These are phyloP conservation scores for Vidua macroura DNA, from an alignment of 2,113 vertebrate species.

Conservation along the genomic window DNA sequence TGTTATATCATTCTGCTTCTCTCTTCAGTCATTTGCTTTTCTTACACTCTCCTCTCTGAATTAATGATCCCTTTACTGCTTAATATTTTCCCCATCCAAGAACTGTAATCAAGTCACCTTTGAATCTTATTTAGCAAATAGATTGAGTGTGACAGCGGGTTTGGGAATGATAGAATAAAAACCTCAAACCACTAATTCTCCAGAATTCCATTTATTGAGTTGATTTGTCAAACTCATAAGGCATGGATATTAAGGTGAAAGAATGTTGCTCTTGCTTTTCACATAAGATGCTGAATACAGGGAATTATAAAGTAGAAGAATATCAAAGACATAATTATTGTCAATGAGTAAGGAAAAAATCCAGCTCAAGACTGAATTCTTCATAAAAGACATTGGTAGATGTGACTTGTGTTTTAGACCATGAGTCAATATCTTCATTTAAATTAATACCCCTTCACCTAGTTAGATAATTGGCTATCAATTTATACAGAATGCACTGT, in stretches of 20 bases:
- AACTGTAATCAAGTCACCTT: neutral
- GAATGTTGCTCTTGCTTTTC: neutral
- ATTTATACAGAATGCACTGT: neutral
- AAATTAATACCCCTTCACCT: neutral
- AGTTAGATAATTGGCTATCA: neutral
- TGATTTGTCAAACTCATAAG: neutral
- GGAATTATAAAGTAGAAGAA: neutral
- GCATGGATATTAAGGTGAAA: neutral
- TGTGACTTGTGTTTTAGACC: neutral
- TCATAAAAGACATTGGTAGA: neutral
- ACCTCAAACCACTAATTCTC: neutral
- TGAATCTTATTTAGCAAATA: neutral
- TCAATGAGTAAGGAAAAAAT: neutral
- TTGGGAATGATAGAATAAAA: neutral
- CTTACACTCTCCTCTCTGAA: neutral
- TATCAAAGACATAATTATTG: neutral
- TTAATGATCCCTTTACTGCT: neutral
- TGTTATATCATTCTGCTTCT: neutral
- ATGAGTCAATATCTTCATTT: neutral
- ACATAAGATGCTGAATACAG: neutral
- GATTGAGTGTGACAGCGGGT: neutral
- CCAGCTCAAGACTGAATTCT: neutral
- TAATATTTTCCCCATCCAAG: neutral
- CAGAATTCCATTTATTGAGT: neutral
- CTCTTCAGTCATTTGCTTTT: neutral